Base-by-base conservation (phyloP, 2,888 invertebrate genomes). In the Pristionchus japonicus region DNA sequence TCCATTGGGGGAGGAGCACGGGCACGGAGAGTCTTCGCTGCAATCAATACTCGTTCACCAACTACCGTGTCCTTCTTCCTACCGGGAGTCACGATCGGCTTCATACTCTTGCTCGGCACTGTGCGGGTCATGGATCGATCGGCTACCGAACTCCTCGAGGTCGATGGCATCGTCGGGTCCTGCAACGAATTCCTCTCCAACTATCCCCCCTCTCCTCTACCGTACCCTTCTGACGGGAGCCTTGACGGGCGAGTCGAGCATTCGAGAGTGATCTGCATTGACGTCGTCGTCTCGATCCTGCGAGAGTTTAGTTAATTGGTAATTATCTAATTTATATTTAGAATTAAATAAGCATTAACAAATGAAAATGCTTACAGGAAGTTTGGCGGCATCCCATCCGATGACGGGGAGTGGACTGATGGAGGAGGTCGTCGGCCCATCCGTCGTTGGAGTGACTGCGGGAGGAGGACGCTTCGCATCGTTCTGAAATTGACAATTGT, bases 131-230 rank as follows among this genome's bases (percentile, higher is more conserved):
- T 70, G 34, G 70, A 70, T 70, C 31, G 34, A 70, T 70, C 70
- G 37, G 70, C 70, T 70, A 70, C 70, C 70, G 70, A 34, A 70
- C 70, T 47, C 80, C n/a, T 80, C 80, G 80, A 80, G n/a, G 47
- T 80, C 9, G 80, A 80, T 0, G 80, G 80, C 43, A 43, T 27
- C 13, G 43, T 80, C 47, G 80, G 47, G 17, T 80, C 80, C 80
- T 80, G 47, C 27, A 80, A 80, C 47, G 40, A n/a, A 20, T 3
- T 23, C 2, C 77, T n/a, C 9, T 11, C 47, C 34, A 6, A 11
- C 43, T 43, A 9, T 43, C n/a, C 43, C 47, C 43, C 43, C 77
- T 13, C n/a, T 47, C n/a, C 27, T 80, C 47, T 80, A 80, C 47
- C 47, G 47, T 80, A 80, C 80, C 80, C n/a, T 80, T 47, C 43